Conservation (phyloP, 2,113 vertebrate species). For the Catharus bicknelli region DNA sequence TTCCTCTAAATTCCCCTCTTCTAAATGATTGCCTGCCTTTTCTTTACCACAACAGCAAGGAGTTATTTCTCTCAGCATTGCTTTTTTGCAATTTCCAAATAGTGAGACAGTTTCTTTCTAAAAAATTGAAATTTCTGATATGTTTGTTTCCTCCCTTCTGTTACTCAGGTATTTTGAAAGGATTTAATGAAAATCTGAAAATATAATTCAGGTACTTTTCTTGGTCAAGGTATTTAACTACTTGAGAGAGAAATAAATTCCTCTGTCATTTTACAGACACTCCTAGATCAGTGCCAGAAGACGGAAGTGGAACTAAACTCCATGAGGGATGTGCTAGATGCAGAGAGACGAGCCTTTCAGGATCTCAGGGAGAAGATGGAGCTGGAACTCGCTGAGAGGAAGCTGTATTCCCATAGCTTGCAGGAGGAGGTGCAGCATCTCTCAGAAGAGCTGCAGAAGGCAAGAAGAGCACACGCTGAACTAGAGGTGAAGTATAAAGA, state of each 20-base stretch:
- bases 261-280: constrained; percentile 69
- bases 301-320: constrained; percentile 80
- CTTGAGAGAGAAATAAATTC: background rate
- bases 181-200: background rate
- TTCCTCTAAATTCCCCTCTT: background rate
- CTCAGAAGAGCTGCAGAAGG: constrained; percentile 65
- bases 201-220: background rate
- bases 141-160: background rate
- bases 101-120: background rate
- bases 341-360: constrained; percentile 64
- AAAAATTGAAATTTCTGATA: background rate
- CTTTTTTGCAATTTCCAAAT: background rate
- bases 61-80: background rate
- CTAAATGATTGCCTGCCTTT: background rate
- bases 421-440: constrained; percentile 75
- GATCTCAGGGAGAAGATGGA: constrained; percentile 64
- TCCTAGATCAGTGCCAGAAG: constrained; percentile 82
- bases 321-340: constrained; percentile 63
- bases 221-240: background rate
- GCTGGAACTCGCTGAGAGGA: constrained; percentile 72
- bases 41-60: background rate
- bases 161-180: background rate
- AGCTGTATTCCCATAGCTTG: constrained; percentile 39
- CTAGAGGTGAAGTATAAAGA: constrained; percentile 63
- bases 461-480: constrained; percentile 50